Conservation (phyloP, 2,113 vertebrate genomes). For the Cricetomys ansorgei region DNA sequence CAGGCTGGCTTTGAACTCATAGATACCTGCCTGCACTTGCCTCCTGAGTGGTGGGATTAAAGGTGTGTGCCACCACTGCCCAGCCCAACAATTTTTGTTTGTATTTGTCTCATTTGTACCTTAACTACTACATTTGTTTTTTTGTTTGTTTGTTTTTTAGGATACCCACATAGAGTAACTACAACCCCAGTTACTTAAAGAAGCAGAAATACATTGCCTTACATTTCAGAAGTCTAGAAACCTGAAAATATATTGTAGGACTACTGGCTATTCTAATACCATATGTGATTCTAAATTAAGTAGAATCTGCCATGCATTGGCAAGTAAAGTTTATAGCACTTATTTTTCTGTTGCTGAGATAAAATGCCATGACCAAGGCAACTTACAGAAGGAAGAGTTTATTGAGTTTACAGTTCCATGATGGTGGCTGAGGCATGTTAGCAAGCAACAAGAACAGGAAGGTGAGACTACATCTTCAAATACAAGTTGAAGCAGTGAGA, state of each 20-base stretch:
- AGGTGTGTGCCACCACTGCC: no score
- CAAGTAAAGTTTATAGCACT: background rate
- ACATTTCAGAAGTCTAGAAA: background rate
- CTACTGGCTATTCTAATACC: background rate
- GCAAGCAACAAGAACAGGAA: background rate
- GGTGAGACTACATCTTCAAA: background rate
- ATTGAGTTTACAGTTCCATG: background rate
- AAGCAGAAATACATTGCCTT: background rate
- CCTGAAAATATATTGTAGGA: background rate
- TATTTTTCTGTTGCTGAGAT: background rate
- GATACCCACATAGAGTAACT: background rate
- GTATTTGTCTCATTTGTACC: background rate
- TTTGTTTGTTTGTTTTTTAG: background rate
- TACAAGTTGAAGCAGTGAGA: background rate
- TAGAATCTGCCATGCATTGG: background rate
- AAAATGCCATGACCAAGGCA: background rate
- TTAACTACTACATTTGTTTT: background rate
- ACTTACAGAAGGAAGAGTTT: background rate
- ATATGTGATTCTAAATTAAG: background rate
- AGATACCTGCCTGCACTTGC: no score
- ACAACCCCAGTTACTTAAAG: background rate
- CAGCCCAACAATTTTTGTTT: no score
- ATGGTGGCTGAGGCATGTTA: background rate
- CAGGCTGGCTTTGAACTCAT: no score
- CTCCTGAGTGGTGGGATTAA: no score